Percentiles rank a stretch among this genome's conserved stretches.
Evolutionary conservation across 2,797 vertebrate genomes (phyloP).

Genomic region (Antrozous pallidus): DNA sequence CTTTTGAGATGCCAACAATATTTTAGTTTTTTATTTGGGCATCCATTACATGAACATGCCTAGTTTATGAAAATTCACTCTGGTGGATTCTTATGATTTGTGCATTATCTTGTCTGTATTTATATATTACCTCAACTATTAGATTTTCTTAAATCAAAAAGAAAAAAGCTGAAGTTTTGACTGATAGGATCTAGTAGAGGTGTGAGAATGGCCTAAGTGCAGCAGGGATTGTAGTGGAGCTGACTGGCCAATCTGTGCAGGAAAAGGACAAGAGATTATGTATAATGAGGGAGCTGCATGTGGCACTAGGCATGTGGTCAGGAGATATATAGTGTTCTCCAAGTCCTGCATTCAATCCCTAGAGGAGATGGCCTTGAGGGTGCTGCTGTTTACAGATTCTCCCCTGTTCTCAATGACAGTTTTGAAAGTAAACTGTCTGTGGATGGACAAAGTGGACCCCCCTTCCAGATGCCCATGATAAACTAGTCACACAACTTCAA

Average conservation of each 20-base stretch:
- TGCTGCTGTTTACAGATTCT: not conserved
- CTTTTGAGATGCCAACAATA: not conserved
- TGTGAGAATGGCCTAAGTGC: conserved; percentile 4
- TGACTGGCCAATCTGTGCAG: not conserved
- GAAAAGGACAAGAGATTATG: not conserved
- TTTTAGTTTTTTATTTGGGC: not conserved
- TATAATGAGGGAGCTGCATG: not conserved
- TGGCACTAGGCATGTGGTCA: not conserved
- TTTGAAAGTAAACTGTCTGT: conserved; percentile 6
- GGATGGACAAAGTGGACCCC: not conserved
- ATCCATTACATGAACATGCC: not conserved
- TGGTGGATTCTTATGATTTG: not conserved
- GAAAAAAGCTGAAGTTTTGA: not conserved
- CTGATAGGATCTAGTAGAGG: not conserved
- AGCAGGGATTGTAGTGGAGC: not conserved
- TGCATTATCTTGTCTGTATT: not conserved
- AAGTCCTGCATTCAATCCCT: not conserved
- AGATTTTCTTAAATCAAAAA: not conserved
- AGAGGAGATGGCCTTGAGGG: not conserved
- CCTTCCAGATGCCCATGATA: not conserved
- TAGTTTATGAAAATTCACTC: conserved; percentile 27
- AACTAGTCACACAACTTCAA: not conserved
- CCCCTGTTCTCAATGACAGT: not conserved
- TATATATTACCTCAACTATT: not conserved
- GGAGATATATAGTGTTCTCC: not conserved